phyloP scores from a whole-genome alignment of 2,888 invertebrate species.

The Ctenicera cuprea region DNA sequence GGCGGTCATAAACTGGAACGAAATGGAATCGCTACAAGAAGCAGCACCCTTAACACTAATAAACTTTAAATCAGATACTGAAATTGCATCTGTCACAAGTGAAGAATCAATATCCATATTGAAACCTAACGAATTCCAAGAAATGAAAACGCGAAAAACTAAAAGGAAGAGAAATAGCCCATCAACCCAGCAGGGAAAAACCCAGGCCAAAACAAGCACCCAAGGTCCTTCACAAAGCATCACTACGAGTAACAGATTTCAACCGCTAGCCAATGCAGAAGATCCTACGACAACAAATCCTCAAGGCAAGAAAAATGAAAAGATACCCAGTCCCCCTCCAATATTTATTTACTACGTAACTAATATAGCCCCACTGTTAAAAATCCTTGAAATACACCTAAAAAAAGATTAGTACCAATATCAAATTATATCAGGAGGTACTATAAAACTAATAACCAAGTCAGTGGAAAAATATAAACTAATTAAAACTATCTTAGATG shows the following conservation, averaged over 20 bases:
- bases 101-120: slow-evolving; percentile 12
- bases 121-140: slow-evolving; percentile 33
- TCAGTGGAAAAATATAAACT: slow-evolving; percentile 13
- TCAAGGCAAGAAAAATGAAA: slow-evolving; percentile 21
- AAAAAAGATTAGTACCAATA: slow-evolving; percentile 25
- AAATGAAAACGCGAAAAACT: slow-evolving; percentile 29
- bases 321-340: slow-evolving; percentile 15
- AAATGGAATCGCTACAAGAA: slow-evolving; percentile 5
- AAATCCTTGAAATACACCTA: slow-evolving; percentile 18
- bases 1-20: background rate
- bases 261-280: background rate
- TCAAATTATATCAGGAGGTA: slow-evolving; percentile 18
- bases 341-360: slow-evolving; percentile 24
- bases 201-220: background rate
- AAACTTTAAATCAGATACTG: background rate
- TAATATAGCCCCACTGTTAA: slow-evolving; percentile 22
- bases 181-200: slow-evolving; percentile 10
- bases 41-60: background rate
- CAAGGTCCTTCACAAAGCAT: background rate
- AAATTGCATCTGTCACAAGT: slow-evolving; percentile 27
- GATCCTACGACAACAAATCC: slow-evolving; percentile 14
- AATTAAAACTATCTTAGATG: slow-evolving; percentile 8
- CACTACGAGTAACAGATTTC: background rate
- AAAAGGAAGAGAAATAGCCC: slow-evolving; percentile 17
- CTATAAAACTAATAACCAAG: slow-evolving; percentile 23